phyloP scores from a whole-genome alignment of 2,113 vertebrate genomes.

The Rhinoderma darwinii region DNA sequence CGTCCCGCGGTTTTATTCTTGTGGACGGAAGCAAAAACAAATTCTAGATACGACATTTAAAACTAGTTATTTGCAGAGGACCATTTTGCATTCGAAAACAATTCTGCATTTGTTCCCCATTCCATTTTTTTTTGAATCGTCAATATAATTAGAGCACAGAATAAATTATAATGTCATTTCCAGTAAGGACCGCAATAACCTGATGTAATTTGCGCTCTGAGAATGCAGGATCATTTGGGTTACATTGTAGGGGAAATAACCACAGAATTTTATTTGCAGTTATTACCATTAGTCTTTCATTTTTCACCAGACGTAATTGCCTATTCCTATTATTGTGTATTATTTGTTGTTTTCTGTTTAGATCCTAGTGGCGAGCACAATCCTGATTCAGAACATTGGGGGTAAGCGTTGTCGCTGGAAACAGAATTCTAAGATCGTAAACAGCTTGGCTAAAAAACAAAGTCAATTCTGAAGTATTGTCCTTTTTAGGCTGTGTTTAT shows the following conservation, averaged over 20 bases:
- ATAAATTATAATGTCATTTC: constrained; percentile 23
- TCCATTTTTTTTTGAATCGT: constrained; percentile 4
- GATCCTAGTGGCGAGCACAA: constrained; percentile 86
- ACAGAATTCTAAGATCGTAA: background rate
- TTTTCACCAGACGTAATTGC: background rate
- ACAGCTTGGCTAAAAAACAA: background rate
- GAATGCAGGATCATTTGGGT: constrained; percentile 26
- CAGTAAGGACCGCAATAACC: constrained; percentile 31
- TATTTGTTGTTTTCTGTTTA: constrained; percentile 69
- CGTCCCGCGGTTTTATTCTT: background rate
- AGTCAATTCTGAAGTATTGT: background rate
- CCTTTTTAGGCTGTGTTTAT: too few relatives aligned
- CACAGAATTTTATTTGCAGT: constrained; percentile 28
- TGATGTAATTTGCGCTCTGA: constrained; percentile 22
- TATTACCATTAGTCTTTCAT: background rate
- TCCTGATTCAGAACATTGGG: constrained; percentile 93
- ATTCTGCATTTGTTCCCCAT: background rate
- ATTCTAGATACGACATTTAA: background rate
- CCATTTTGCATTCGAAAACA: constrained; percentile 21
- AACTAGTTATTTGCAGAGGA: background rate
- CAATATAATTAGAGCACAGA: background rate
- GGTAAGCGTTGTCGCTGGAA: constrained; percentile 77
- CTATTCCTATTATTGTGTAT: constrained; percentile 49
- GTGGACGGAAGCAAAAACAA: background rate
- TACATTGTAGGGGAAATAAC: constrained; percentile 35